Evolutionary conservation across 2,888 invertebrate species (phyloP).

Genomic region (Pammene aurita): DNA sequence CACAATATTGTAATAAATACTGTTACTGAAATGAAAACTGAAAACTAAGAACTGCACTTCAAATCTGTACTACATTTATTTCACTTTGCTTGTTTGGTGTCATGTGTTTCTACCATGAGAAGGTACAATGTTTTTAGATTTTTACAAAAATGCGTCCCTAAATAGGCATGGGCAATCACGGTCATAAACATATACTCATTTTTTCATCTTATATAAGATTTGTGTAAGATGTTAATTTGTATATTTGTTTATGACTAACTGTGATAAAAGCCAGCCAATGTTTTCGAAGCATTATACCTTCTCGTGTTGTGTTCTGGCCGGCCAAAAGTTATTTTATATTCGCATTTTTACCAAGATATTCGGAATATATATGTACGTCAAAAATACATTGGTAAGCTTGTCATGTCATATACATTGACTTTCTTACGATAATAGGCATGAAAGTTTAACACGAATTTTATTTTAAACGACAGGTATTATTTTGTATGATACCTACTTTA

Average conservation of each 20-base stretch:
- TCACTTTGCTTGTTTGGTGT: constrained; percentile 12
- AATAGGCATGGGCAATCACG: not conserved
- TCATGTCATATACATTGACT: not conserved
- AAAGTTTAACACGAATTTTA: too few relatives aligned
- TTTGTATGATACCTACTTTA: not conserved
- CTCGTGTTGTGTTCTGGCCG: constrained; percentile 13
- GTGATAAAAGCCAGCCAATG: not conserved
- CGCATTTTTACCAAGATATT: not conserved
- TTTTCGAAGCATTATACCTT: constrained; percentile 15
- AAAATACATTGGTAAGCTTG: too few relatives aligned
- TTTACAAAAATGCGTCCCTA: not conserved
- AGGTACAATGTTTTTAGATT: constrained; percentile 8
- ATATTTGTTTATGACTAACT: not conserved
- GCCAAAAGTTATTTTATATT: not conserved
- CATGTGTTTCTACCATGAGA: constrained; percentile 1
- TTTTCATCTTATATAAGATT: not conserved
- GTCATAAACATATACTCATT: not conserved
- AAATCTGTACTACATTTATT: constrained; percentile 27
- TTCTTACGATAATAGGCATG: not conserved
- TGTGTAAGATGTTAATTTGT: not conserved
- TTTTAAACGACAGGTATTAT: constrained; percentile 4
- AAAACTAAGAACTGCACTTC: constrained; percentile 19
- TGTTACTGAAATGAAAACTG: not conserved
- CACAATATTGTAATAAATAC: too few relatives aligned
- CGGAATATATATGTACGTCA: not conserved